Base-by-base conservation (phyloP, 2,113 vertebrate species). In the Thunnus maccoyii region DNA sequence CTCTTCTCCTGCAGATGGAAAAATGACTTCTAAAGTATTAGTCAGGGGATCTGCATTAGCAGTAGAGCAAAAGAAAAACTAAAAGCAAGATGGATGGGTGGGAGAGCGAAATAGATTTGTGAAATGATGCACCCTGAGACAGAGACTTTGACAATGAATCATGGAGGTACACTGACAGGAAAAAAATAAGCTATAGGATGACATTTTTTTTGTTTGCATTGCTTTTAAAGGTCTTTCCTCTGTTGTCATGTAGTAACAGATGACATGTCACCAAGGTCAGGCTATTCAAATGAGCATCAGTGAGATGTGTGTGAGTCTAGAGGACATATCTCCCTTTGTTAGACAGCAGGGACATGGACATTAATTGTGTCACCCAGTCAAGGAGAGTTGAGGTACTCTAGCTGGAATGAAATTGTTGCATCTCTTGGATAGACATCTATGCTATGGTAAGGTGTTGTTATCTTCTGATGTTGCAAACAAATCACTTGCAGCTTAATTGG, bases 21-120 rank as follows among this genome's bases (percentile, higher is more conserved):
- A 80, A 82, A 87, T 82, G 67, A 82, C 75, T 76, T 84, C 47
- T 47, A 57, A 84, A 76, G 73, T 85, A 77, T 84, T 85, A 78
- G 69, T 79, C 69, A 41, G 75, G 54, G 76, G 75, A 87, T 84
- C 62, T 80, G 80, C 89, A 84, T 91, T 84, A 78, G 77, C 64
- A 85, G 85, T 63, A 61, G 71, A 77, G 78, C 75, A 70, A 79
- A 75, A 67, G 73, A 75, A 85, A 58, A 75, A 73, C 52, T 81
- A 50, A 79, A 83, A 82, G 72, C 58, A 82, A 86, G 83, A 85
- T 87, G 80, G 74, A 89, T 89, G 64, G n/a, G 55, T 22, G 41
- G 36, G 46, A 50, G 57, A 76, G 75, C 13, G 56, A 78, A 85
- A 89, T 77, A 71, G 72, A 86, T 88, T 80, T 82, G 54, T 83